Evolutionary conservation across 2,888 invertebrate genomes (phyloP).

Genomic region (Drosophila peninsularis): DNA sequence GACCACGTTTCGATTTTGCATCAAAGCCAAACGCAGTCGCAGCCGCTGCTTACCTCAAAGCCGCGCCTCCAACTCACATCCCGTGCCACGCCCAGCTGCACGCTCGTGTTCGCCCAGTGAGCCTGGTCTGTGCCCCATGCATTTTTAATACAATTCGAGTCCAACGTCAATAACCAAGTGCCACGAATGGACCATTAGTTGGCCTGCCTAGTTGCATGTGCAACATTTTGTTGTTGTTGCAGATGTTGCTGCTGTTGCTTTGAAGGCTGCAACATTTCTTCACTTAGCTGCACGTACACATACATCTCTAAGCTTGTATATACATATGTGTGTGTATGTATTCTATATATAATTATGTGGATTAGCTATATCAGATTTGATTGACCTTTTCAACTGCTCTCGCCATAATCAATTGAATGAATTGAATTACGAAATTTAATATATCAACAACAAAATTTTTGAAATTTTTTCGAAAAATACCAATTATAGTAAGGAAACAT

Average conservation of each 20-base stretch:
- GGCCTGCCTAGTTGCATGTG: conserved; percentile 62
- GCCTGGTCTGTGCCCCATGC: conserved; percentile 60
- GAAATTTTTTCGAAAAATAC: no score
- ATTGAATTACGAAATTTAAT: no score
- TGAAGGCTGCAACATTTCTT: conserved; percentile 60
- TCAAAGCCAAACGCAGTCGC: conserved; percentile 70
- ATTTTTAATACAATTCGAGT: conserved; percentile 80
- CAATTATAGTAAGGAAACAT: no score
- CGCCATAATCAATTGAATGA: no score
- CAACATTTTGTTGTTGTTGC: conserved; percentile 34
- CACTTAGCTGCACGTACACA: conserved; percentile 38
- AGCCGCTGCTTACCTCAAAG: conserved; percentile 36
- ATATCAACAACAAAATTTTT: no score
- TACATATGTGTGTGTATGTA: conserved; percentile 20
- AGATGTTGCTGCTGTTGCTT: conserved; percentile 32
- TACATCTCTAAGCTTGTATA: background rate
- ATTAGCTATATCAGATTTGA: conserved; percentile 30
- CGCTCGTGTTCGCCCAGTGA: conserved; percentile 9
- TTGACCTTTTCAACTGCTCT: background rate
- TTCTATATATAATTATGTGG: conserved; percentile 59
- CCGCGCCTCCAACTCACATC: background rate
- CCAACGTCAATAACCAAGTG: conserved; percentile 81
- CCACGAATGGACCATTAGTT: conserved; percentile 81
- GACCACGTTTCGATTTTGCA: conserved; percentile 82
- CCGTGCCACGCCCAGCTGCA: background rate